A percentile compares a stretch with the other conserved stretches of the same genome.
Conservation (phyloP, 1,140 invertebrate genomes). For the Drosophila asahinai region DNA sequence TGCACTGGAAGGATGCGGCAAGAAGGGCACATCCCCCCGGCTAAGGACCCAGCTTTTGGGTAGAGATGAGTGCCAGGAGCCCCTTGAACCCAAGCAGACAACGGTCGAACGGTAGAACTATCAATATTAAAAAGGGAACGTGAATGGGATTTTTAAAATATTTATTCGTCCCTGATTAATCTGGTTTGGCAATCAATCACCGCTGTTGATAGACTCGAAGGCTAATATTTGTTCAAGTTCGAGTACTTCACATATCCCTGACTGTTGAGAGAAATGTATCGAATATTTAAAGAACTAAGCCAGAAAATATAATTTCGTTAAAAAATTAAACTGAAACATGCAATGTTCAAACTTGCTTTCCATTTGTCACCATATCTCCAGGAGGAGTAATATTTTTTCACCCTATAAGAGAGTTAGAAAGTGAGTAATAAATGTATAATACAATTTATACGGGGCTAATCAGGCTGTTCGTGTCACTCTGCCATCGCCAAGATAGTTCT, state of each 20-base stretch:
- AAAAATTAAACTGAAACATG: neutral
- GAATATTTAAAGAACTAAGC: neutral
- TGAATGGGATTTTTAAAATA: conserved; percentile 50
- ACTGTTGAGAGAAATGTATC: neutral
- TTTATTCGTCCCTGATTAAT: conserved; percentile 49
- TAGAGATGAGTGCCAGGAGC: conserved; percentile 39
- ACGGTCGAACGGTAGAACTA: conserved; percentile 28
- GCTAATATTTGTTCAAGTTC: conserved; percentile 15
- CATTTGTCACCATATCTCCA: neutral
- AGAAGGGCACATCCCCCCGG: neutral
- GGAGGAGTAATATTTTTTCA: neutral
- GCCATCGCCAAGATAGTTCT: conserved; percentile 30
- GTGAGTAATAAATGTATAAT: conserved; percentile 1
- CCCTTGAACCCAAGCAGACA: conserved; percentile 23
- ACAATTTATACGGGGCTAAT: neutral
- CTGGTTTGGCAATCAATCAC: conserved; percentile 34
- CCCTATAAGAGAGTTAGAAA: neutral
- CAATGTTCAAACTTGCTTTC: too few relatives aligned
- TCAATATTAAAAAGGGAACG: conserved; percentile 40
- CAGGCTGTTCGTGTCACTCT: conserved; percentile 36
- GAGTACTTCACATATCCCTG: conserved; percentile 4
- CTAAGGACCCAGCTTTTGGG: conserved; percentile 11
- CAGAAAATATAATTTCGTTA: neutral
- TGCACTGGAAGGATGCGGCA: conserved; percentile 26
- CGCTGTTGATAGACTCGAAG: neutral